Conservation (phyloP, 37 sponge, comb jelly and placozoan genomes). For the Amphimedon queenslandica region DNA sequence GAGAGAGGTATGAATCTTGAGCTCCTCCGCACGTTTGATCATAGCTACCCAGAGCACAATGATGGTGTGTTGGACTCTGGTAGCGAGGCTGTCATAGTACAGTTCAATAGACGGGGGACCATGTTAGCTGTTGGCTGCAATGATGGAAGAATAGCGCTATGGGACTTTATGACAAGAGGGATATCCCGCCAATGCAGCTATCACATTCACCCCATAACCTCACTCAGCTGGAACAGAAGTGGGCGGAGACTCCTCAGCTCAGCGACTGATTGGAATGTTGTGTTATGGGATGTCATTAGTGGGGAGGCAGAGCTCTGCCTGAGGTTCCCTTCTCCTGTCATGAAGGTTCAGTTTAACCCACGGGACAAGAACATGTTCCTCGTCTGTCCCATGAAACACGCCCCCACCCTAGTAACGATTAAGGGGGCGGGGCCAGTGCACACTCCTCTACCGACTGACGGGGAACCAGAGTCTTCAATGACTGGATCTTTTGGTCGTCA, state of each 20-base stretch:
- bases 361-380: constrained; percentile 81
- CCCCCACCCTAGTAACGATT: constrained; percentile 72
- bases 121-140: constrained; percentile 96
- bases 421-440: constrained; percentile 40
- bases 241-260: constrained; percentile 81
- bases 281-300: constrained; percentile 83
- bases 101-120: constrained; percentile 92
- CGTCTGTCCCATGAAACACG: constrained; percentile 92
- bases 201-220: constrained; percentile 94
- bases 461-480: constrained; percentile 89
- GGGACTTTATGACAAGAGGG: constrained; percentile 93
- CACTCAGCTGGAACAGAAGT: constrained; percentile 77
- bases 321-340: constrained; percentile 85
- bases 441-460: constrained; percentile 71
- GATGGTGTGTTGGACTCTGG: constrained; percentile 95
- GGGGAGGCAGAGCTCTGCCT: constrained; percentile 80
- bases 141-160: constrained; percentile 93
- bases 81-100: constrained; percentile 89
- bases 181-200: constrained; percentile 76
- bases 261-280: constrained; percentile 88
- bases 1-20: background rate
- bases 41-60: constrained; percentile 86
- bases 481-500: constrained; percentile 87
- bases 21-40: constrained; percentile 55
- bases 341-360: constrained; percentile 94